Base-by-base conservation (phyloP, 2,888 invertebrate species). In the Boloria euphrosyne region DNA sequence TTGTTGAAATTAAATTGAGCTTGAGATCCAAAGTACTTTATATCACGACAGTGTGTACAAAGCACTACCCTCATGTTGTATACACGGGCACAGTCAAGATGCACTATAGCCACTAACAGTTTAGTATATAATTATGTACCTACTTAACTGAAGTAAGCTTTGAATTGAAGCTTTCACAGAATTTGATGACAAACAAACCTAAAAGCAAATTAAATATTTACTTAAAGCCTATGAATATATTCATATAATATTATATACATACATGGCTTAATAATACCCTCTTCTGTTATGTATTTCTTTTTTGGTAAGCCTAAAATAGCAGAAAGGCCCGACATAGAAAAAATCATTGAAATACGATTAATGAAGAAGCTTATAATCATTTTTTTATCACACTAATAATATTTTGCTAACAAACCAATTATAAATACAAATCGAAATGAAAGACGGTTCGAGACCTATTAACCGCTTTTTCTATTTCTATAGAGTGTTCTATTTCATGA, bases 171-270 rank as follows among this genome's bases (percentile, higher is more conserved):
- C 14, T 50, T 50, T 31, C 59, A 49, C 49, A 59, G 31, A 54
- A 49, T 59, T 59, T 61, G 60, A 65, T 50, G 38, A 59, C 31
- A 50, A 61, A 61, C 60, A 65, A 61, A 61, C 53, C 38, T 47
- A 50, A 59, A 59, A 31, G 49, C 49, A 49, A 50, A 59, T 38
- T 38, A 46, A 18, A 46, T 57, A 57, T 57, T 57, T 27, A 46
- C 31, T 38, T 38, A 38, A 16, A 22, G 27, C 10, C 16, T 57
- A 57, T 44, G 31, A 16, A 4, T 13, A 13, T 53, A 14, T 38
- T 1, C 43, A 44, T 18, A 18, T 55, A 10, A 46, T 10, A 16
- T 4, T 57, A n/a, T 57, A n/a, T 44, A 14, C 22, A 27, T 57
- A 2, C 22, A 22, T 22, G 3, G 22, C 22, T 22, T 22, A 22